Evolutionary conservation across 2,113 vertebrate genomes (phyloP).

Genomic region (Corythoichthys haematopterus): DNA sequence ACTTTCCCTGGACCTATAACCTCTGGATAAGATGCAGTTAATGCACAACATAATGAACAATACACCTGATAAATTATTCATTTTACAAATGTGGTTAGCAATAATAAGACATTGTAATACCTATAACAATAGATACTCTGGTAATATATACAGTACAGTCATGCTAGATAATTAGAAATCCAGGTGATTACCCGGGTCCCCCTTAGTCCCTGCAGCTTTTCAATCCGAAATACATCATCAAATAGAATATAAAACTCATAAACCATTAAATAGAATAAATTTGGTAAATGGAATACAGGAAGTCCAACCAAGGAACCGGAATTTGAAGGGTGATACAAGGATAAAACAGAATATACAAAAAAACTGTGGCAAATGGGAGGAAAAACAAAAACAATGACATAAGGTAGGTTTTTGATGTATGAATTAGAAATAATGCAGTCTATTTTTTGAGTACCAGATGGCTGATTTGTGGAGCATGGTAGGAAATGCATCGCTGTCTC

Average conservation of each 20-base stretch:
- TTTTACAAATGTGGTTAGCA: too few relatives aligned
- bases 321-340: neutral
- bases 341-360: neutral
- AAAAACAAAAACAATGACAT: neutral
- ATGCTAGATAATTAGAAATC: too few relatives aligned
- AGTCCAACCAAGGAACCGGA: neutral
- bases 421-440: neutral
- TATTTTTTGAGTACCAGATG: neutral
- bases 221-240: too few relatives aligned
- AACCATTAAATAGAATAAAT: neutral
- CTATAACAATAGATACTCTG: too few relatives aligned
- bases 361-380: neutral
- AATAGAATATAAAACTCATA: neutral
- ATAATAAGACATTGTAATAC: too few relatives aligned
- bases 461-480: neutral
- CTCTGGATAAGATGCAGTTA: too few relatives aligned
- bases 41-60: too few relatives aligned
- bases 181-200: too few relatives aligned
- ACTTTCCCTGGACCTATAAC: too few relatives aligned
- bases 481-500: neutral
- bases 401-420: neutral
- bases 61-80: too few relatives aligned
- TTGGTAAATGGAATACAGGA: neutral
- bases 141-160: too few relatives aligned
- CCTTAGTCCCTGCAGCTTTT: neutral